phyloP scores from a whole-genome alignment of 2,797 vertebrate species.

The Rhabdomys pumilio region DNA sequence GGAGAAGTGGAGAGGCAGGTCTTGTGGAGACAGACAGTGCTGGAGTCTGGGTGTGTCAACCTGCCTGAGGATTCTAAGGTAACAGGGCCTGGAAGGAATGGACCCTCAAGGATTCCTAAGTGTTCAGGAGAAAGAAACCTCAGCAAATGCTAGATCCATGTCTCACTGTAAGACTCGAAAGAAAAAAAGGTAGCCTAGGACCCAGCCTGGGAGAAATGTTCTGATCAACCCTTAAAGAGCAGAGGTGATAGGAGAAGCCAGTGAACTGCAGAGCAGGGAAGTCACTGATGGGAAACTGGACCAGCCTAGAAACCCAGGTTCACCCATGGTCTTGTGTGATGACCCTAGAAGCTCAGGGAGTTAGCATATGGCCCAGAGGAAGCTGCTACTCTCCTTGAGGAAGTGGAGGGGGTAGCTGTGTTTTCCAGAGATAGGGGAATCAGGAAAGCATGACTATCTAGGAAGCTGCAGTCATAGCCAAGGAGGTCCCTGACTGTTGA shows the following conservation, averaged over 20 bases:
- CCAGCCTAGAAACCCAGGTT: background rate
- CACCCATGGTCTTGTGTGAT: fast-evolving
- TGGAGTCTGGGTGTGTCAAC: background rate
- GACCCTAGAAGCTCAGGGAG: background rate
- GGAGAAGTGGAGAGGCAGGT: background rate
- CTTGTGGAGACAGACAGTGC: background rate
- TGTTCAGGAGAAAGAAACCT: background rate
- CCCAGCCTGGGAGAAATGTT: background rate
- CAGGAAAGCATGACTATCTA: background rate
- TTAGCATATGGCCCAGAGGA: background rate
- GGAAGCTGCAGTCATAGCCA: background rate
- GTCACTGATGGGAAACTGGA: background rate
- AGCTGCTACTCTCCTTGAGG: background rate
- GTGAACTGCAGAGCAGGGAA: background rate
- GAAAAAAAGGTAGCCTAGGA: background rate
- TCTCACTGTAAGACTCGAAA: background rate
- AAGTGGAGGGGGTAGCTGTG: fast-evolving
- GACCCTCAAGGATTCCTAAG: background rate
- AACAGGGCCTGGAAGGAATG: no score
- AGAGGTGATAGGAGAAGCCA: fast-evolving
- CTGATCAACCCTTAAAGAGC: background rate
- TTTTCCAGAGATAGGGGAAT: background rate
- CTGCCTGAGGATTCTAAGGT: background rate
- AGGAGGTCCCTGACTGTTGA: background rate
- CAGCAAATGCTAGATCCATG: background rate